Conservation (phyloP, 2,888 invertebrate genomes). For the Polia nebulosa region DNA sequence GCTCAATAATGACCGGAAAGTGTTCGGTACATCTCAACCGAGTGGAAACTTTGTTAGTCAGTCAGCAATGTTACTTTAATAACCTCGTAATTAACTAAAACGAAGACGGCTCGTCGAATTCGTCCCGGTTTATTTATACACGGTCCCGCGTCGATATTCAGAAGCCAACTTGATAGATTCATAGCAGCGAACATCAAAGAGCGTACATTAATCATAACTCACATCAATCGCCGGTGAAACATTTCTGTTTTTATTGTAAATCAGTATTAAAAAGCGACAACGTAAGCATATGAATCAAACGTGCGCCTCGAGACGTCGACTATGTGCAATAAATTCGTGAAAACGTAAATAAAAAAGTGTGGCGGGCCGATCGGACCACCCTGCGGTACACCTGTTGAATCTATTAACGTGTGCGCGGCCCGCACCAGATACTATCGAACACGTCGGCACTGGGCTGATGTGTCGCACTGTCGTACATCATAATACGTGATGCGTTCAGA, state of each 20-base stretch:
- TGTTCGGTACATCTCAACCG: conserved; percentile 64
- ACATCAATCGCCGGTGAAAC: conserved; percentile 90
- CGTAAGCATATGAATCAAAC: conserved; percentile 89
- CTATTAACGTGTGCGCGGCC: conserved; percentile 81
- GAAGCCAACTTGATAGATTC: conserved; percentile 90
- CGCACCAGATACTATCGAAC: conserved; percentile 81
- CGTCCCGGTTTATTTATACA: conserved; percentile 88
- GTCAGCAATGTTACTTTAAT: conserved; percentile 83
- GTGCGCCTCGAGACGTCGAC: conserved; percentile 88
- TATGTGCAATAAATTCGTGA: conserved; percentile 87
- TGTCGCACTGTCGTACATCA: conserved; percentile 83
- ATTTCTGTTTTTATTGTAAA: conserved; percentile 90
- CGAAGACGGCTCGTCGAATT: conserved; percentile 83
- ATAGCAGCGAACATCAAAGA: conserved; percentile 90
- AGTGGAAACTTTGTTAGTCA: conserved; percentile 71
- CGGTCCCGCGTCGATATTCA: conserved; percentile 88
- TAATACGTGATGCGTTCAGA: conserved; percentile 83
- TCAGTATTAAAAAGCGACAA: conserved; percentile 91
- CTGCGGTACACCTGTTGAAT: conserved; percentile 89
- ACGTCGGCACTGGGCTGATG: conserved; percentile 72
- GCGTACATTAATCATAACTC: conserved; percentile 90
- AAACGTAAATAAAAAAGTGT: conserved; percentile 87
- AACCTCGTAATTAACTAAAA: conserved; percentile 89
- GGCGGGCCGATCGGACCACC: conserved; percentile 85
- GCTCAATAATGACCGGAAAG: conserved; percentile 77